A percentile compares a stretch with the other conserved stretches of the same genome.
Conservation (phyloP, 2,113 vertebrate genomes). For the Zosterops pallidus region DNA sequence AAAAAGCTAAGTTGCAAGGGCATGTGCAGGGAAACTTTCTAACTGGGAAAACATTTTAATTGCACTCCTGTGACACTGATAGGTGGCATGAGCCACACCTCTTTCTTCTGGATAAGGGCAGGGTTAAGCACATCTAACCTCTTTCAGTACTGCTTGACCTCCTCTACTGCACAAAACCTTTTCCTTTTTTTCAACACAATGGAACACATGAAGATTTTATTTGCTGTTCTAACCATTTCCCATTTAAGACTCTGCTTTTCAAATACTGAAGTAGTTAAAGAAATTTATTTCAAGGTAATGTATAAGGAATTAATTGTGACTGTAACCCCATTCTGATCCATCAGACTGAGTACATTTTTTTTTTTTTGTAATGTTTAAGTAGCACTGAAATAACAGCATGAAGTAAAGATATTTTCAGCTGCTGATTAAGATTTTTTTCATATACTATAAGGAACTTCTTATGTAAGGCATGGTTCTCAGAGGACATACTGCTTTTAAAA, state of each 20-base stretch:
- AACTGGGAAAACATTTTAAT: neutral
- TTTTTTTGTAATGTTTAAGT: neutral
- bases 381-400: neutral
- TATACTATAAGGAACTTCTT: neutral
- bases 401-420: neutral
- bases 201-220: neutral
- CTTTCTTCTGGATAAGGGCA: neutral
- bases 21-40: neutral
- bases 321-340: neutral
- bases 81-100: neutral
- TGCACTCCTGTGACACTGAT: neutral
- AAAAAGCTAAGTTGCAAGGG: neutral
- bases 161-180: neutral
- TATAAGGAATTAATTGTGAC: neutral
- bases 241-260: neutral
- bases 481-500: neutral
- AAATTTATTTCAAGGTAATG: neutral
- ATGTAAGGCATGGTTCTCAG: neutral
- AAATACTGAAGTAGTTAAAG: neutral
- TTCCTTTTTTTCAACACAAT: neutral
- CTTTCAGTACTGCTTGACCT: neutral
- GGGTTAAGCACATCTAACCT: neutral
- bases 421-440: neutral
- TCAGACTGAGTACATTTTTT: neutral
- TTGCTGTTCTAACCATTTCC: neutral